Base-by-base conservation (phyloP, 2,113 vertebrate genomes). In the Jaculus jaculus region DNA sequence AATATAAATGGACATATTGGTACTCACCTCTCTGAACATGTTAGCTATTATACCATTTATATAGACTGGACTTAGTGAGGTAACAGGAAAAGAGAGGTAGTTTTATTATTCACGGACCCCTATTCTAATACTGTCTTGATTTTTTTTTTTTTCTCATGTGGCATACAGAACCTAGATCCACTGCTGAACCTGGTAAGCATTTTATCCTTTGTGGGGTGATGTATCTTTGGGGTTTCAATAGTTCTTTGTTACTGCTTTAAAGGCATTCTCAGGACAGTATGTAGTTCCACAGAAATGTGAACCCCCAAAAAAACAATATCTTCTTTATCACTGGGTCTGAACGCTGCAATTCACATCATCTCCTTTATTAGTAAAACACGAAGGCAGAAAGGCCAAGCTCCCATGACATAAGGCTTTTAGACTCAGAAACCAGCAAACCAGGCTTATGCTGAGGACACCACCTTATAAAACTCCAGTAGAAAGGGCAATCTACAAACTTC, bases 111-210 rank as follows among this genome's bases (percentile, higher is more conserved):
- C 78, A 86, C n/a, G 13, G 87, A 84, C 87, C 61, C n/a, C 42
- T 12, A 20, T 94, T 96, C 94, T 98, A 98, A 98, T 80, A 37
- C 6, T 21, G 34, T 97, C 93, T 96, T 95, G 72, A 81, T 95
- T 91, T 94, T 24, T 95, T 93, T 97, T 63, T 82, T 60, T 96
- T 95, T 73, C 54, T 93, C 89, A 89, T 96, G 95, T 95, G 96
- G 93, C 91, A 88, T 60, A 85, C 97, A 99, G 98, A 99, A 92
- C 98, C 98, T 54, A 98, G 99, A 95, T 99, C 98, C 94, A 98
- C 98, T 84, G 98, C 98, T 73, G 98, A 99, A 96, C 98, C 98
- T 92, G 98, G 98, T 99, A 98, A 99, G 98, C 95, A 96, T 88
- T 87, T 87, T 85, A 77, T 95, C 94, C 97, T 75, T 37, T 30